Percentiles rank a stretch among this genome's conserved stretches.
phyloP scores from a whole-genome alignment of 2,888 invertebrate genomes.

The Dryocosmus kuriphilus region DNA sequence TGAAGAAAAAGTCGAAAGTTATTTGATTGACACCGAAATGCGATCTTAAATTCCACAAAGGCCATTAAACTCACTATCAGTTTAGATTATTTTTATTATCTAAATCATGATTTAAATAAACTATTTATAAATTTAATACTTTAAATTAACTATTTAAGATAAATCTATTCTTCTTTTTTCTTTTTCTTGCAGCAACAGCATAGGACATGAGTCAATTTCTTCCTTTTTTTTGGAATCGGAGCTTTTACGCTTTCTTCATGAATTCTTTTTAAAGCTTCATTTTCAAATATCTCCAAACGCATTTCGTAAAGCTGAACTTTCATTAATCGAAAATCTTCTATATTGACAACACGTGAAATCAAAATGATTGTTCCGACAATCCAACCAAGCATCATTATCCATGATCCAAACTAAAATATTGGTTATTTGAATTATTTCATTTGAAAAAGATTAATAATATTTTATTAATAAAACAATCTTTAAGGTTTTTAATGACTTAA shows the following conservation, averaged over 20 bases:
- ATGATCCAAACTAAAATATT: slow-evolving; percentile 55
- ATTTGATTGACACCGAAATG: not conserved
- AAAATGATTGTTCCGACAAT: slow-evolving; percentile 57
- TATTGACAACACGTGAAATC: slow-evolving; percentile 54
- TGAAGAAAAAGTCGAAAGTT: not conserved
- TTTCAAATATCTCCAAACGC: slow-evolving; percentile 14
- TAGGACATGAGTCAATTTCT: not conserved
- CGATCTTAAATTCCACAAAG: not conserved
- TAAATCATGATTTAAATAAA: not conserved
- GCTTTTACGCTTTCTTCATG: slow-evolving; percentile 40
- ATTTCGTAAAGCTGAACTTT: slow-evolving; percentile 61
- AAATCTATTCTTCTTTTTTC: not conserved
- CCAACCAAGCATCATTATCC: slow-evolving; percentile 65
- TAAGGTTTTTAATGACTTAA: too few species aligned
- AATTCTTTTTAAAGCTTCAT: not conserved
- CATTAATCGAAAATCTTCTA: slow-evolving; percentile 62
- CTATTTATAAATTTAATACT: not conserved
- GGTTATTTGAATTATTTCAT: slow-evolving; percentile 11
- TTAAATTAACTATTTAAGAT: not conserved
- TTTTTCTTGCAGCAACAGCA: not conserved
- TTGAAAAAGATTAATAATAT: not conserved
- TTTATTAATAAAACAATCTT: too few species aligned
- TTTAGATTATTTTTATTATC: not conserved
- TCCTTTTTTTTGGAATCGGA: slow-evolving; percentile 38
- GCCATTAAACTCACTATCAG: too few species aligned